Percentiles rank a stretch among this genome's conserved stretches.
phyloP scores from a whole-genome alignment of 2,113 vertebrate species.

The Osmerus eperlanus region DNA sequence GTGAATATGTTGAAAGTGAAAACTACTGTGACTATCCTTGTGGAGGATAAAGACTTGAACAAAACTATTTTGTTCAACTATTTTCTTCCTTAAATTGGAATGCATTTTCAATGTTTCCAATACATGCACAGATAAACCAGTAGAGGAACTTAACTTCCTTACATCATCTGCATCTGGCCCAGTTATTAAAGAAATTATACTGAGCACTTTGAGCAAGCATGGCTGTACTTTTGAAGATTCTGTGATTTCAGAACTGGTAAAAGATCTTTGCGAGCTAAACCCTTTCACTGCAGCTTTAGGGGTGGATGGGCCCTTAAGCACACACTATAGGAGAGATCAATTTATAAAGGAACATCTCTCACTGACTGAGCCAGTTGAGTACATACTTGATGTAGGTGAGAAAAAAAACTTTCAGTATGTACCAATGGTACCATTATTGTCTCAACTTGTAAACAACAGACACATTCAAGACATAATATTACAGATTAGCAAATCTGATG shows the following conservation, averaged over 20 bases:
- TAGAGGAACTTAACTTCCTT: constrained; percentile 19
- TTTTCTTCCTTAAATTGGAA: constrained; percentile 30
- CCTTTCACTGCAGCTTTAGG: constrained; percentile 25
- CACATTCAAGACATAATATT: background rate
- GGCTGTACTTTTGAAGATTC: constrained; percentile 2
- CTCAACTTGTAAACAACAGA: constrained; percentile 1
- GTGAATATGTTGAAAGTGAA: constrained; percentile 1
- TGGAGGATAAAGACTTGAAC: background rate
- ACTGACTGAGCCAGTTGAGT: constrained; percentile 27
- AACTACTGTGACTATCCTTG: constrained; percentile 1
- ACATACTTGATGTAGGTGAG: constrained; percentile 19
- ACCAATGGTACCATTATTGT: constrained; percentile 11
- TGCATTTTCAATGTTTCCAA: constrained; percentile 22
- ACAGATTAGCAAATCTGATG: background rate
- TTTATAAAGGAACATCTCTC: constrained; percentile 20
- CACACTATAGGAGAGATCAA: constrained; percentile 8
- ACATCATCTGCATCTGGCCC: background rate
- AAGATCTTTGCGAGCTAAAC: constrained; percentile 32
- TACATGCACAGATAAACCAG: constrained; percentile 14
- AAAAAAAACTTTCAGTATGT: constrained; percentile 17
- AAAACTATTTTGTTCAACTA: too few species aligned
- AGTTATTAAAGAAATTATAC: constrained; percentile 9
- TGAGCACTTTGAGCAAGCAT: constrained; percentile 3
- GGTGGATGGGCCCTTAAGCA: constrained; percentile 23
- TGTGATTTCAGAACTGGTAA: constrained; percentile 18